phyloP scores from a whole-genome alignment of 2,797 vertebrate genomes.

The Paguma larvata region DNA sequence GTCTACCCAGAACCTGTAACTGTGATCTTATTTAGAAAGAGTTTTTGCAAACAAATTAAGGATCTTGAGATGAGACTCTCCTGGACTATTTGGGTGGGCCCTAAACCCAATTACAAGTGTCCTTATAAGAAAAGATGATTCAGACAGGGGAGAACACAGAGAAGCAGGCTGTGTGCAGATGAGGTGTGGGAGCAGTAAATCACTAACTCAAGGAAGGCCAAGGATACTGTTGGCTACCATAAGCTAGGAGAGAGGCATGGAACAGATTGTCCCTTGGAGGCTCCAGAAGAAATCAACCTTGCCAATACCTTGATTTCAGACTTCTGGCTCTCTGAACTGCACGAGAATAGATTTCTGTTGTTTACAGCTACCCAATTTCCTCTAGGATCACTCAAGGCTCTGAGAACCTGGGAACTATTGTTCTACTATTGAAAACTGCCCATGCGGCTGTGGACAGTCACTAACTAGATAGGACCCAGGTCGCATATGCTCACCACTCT shows the following conservation, averaged over 20 bases:
- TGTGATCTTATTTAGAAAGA: constrained; percentile 15
- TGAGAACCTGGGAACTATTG: neutral
- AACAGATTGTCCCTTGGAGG: neutral
- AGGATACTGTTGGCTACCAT: neutral
- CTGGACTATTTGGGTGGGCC: neutral
- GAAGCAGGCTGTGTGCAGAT: neutral
- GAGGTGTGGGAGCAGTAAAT: neutral
- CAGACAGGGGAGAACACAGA: neutral
- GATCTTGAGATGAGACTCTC: neutral
- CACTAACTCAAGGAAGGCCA: neutral
- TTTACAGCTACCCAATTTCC: neutral
- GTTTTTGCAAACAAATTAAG: constrained; percentile 25
- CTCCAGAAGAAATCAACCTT: neutral
- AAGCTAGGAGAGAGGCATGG: accelerated
- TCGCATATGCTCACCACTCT: neutral
- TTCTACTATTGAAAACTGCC: constrained; percentile 2
- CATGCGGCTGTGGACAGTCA: neutral
- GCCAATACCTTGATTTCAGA: neutral
- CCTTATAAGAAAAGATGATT: neutral
- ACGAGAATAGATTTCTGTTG: neutral
- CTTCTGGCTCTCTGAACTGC: neutral
- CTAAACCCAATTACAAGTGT: neutral
- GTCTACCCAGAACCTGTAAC: neutral
- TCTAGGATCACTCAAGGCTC: neutral
- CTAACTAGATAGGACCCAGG: neutral